Conservation (phyloP, 2,888 invertebrate genomes). For the Melanostoma scalare region DNA sequence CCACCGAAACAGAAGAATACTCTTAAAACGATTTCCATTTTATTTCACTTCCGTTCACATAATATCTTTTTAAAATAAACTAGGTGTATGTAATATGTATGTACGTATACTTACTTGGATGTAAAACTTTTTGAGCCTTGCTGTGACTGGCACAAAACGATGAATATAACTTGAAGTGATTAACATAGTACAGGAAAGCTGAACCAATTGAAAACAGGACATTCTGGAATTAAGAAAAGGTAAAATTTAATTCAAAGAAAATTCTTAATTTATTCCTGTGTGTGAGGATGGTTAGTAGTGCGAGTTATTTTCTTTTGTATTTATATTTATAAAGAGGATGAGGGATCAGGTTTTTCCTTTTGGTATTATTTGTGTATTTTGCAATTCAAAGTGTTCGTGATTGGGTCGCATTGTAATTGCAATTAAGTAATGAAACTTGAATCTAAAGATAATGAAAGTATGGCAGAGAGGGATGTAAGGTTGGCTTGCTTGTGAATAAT, state of each 20-base stretch:
- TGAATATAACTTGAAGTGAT: conserved; percentile 99
- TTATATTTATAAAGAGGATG: neutral
- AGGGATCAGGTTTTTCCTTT: conserved; percentile 12
- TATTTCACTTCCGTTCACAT: conserved; percentile 36
- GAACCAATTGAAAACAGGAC: conserved; percentile 97
- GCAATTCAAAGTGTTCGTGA: conserved; percentile 27
- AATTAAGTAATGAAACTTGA: conserved; percentile 51
- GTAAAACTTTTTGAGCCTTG: conserved; percentile 98
- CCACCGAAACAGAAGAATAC: conserved; percentile 33
- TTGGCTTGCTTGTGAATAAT: conserved; percentile 10
- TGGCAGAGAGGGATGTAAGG: conserved; percentile 1
- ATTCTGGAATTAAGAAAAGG: conserved; percentile 86
- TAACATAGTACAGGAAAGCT: conserved; percentile 98
- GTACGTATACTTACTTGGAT: conserved; percentile 93
- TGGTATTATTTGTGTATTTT: conserved; percentile 26
- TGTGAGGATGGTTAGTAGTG: conserved; percentile 7
- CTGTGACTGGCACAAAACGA: conserved; percentile 99
- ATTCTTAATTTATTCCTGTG: conserved; percentile 47
- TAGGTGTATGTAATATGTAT: neutral
- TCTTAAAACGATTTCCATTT: conserved; percentile 67
- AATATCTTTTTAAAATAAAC: conserved; percentile 52
- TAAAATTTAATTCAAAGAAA: conserved; percentile 30
- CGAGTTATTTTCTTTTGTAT: conserved; percentile 15
- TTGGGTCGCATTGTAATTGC: conserved; percentile 53
- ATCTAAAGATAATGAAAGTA: conserved; percentile 22